phyloP scores from a whole-genome alignment of 2,113 vertebrate genomes.

The Prolemur simus region DNA sequence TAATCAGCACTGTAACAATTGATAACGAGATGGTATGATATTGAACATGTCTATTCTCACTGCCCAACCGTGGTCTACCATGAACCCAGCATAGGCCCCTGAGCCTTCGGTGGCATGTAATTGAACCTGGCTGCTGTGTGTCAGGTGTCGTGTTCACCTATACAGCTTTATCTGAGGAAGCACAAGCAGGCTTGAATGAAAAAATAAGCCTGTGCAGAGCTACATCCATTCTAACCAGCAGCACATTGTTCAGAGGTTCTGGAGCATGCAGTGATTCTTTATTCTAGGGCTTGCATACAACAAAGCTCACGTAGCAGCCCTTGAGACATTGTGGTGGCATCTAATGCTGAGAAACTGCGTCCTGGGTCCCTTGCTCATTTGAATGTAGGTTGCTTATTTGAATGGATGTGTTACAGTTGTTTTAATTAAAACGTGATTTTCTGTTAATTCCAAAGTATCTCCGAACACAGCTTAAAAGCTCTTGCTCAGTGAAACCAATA shows the following conservation, averaged over 20 bases:
- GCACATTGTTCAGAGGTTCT: background rate
- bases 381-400: background rate
- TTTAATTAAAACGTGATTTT: constrained; percentile 13
- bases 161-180: background rate
- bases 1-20: background rate
- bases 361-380: background rate
- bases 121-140: background rate
- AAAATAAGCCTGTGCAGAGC: background rate
- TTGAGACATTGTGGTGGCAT: background rate
- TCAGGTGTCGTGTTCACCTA: background rate
- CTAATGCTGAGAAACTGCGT: background rate
- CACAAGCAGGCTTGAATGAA: background rate
- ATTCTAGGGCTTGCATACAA: background rate
- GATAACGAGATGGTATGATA: background rate
- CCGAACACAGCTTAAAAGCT: background rate
- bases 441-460: background rate
- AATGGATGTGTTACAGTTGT: background rate
- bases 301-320: background rate
- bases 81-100: background rate
- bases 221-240: background rate
- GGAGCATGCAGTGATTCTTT: background rate
- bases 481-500: background rate
- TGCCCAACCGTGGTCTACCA: background rate
- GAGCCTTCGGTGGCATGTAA: background rate
- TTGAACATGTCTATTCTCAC: background rate